A percentile compares a stretch with the other conserved stretches of the same genome.
Conservation (phyloP, 2,888 invertebrate genomes). For the Cremastinae sp. region DNA sequence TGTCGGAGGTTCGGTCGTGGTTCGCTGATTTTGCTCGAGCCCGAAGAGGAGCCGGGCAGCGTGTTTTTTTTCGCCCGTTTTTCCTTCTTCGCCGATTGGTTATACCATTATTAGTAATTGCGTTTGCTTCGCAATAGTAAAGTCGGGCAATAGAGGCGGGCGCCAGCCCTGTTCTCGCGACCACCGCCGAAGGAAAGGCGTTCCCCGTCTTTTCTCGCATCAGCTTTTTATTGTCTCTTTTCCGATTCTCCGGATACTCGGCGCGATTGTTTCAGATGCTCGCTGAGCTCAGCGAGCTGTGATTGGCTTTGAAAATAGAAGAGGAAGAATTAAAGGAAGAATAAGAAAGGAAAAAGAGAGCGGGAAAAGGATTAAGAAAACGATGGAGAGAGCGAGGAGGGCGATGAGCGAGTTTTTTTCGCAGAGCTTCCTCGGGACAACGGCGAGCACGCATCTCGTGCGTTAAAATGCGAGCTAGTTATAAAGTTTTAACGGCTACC, state of each 20-base stretch:
- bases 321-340: conserved; percentile 5
- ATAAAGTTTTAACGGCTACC: conserved; percentile 52
- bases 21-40: conserved; percentile 53
- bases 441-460: conserved; percentile 23
- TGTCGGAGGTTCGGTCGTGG: conserved; percentile 44
- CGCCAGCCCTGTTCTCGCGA: conserved; percentile 23
- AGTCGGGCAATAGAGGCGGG: conserved; percentile 12
- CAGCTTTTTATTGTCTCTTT: conserved; percentile 48
- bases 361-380: conserved; percentile 46
- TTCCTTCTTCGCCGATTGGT: conserved; percentile 59
- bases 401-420: conserved; percentile 30
- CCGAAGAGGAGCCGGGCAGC: not conserved
- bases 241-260: conserved; percentile 31
- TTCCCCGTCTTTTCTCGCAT: not conserved
- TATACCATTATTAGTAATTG: conserved; percentile 62
- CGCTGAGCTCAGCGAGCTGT: conserved; percentile 40
- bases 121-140: conserved; percentile 35
- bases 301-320: conserved; percentile 13
- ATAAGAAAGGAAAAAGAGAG: not conserved
- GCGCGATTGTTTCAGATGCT: conserved; percentile 41
- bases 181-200: conserved; percentile 50
- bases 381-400: conserved; percentile 25
- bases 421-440: conserved; percentile 32
- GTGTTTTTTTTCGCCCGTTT: conserved; percentile 45
- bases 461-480: conserved; percentile 52